Evolutionary conservation across 1,140 invertebrate genomes (phyloP), one percentile per base, ranked within the genome.

Genomic region (Magallana gigas): DNA sequence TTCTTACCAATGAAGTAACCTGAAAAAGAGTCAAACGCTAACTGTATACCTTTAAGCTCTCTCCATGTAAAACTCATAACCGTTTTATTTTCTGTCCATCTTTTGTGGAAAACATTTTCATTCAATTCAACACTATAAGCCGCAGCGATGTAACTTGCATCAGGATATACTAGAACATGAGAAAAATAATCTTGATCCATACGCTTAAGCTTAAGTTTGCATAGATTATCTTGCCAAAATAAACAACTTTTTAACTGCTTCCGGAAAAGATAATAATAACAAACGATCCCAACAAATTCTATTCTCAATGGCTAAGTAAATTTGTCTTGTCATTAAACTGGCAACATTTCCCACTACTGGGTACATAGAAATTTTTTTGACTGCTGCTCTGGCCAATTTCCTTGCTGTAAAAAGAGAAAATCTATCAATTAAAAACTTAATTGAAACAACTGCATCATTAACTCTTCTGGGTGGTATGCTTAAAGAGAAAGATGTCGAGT

Each of bases 11-110:
- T 62, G 16, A 83, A 83, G 12, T n/a, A 12, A n/a, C 29, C 29
- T 48, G 71, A 29, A 86, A 60, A 86, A 56, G 81, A 83, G 1
- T 64, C 82, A 4, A 83, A 29, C 4, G 81, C 80, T 36, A 64
- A 58, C 48, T 87, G n/a, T 8, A 87, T 83, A 23, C 81, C 81
- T 58, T 83, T 87, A 8, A 87, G n/a, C 56, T 83, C 81, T 71
- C 81, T 56, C 86, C 80, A 87, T 11, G 59, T 87, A 8, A 62
- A 87, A 60, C 59, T 89, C 57, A 81, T 76, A 5, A 18, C 1
- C 23, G 18, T 23, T 29, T 87, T 83, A 14, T 23, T 48, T 8
- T 11, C n/a, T 1, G 57, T 57, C 85, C 86, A 87, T 59, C 82
- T 85, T 11, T 18, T 87, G 18, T 87, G 86, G 23, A 85, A 84